Conservation (phyloP, 2,113 vertebrate species). For the Turdus rufiventris region DNA sequence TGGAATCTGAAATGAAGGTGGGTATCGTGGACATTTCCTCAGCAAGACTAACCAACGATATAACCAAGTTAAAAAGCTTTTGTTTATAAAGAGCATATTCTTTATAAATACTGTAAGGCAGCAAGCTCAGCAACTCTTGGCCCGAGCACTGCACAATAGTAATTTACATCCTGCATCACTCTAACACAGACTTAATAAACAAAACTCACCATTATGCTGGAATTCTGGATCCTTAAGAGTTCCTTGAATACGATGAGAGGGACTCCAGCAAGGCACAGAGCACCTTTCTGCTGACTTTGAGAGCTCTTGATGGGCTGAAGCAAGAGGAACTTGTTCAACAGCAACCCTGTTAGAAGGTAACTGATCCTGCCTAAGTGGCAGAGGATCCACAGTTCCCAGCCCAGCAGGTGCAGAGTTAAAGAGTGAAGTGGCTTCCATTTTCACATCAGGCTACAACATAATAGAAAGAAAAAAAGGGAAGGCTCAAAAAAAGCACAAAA, state of each 20-base stretch:
- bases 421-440: background rate
- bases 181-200: background rate
- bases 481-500: background rate
- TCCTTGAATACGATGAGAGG: conserved; percentile 79
- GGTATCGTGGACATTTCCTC: background rate
- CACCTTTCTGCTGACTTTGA: background rate
- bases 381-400: conserved; percentile 78
- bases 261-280: conserved; percentile 34
- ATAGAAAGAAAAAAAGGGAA: background rate
- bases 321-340: background rate
- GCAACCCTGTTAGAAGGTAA: background rate
- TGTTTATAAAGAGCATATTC: background rate
- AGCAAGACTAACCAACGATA: background rate
- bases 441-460: conserved; percentile 49
- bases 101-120: background rate
- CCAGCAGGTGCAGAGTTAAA: conserved; percentile 75
- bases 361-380: conserved; percentile 77
- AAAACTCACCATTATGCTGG: conserved; percentile 82
- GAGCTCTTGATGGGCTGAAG: background rate
- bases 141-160: background rate
- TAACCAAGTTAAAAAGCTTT: background rate
- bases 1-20: background rate
- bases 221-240: conserved; percentile 82
- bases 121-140: background rate
- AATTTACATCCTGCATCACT: background rate